Conservation (phyloP, 2,888 invertebrate genomes). For the Dichetophora obliterata region DNA sequence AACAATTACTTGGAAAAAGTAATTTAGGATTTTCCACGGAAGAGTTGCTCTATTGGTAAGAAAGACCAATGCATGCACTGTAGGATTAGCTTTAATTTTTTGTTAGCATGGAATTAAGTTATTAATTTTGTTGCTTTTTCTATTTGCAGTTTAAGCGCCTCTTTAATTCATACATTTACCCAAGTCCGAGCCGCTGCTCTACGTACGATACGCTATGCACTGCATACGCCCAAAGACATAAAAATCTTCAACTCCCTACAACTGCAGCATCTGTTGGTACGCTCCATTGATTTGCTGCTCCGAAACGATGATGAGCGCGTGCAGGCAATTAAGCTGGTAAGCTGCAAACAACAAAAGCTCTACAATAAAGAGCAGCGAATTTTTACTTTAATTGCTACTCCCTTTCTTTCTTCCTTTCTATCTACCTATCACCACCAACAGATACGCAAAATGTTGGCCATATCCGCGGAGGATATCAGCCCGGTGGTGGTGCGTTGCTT, state of each 20-base stretch:
- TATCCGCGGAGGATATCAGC: slow-evolving; percentile 79
- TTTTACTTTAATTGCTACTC: not conserved
- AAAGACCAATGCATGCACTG: slow-evolving; percentile 39
- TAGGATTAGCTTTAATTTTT: slow-evolving; percentile 22
- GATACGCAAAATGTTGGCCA: slow-evolving; percentile 74
- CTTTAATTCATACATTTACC: slow-evolving; percentile 87
- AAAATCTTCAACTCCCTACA: slow-evolving; percentile 84
- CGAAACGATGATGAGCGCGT: slow-evolving; percentile 93
- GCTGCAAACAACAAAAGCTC: not conserved
- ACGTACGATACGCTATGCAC: slow-evolving; percentile 86
- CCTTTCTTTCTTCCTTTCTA: not conserved
- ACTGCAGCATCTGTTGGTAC: slow-evolving; percentile 84
- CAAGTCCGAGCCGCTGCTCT: slow-evolving; percentile 91
- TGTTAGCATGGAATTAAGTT: slow-evolving; percentile 28
- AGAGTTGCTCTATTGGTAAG: slow-evolving; percentile 86
- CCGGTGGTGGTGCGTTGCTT: slow-evolving; percentile 83
- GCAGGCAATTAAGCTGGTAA: slow-evolving; percentile 88
- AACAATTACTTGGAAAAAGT: slow-evolving; percentile 48
- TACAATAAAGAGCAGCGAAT: not conserved
- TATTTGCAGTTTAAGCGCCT: slow-evolving; percentile 81
- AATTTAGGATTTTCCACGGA: slow-evolving; percentile 80
- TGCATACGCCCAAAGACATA: slow-evolving; percentile 83
- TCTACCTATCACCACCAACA: slow-evolving; percentile 39
- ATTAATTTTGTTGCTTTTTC: slow-evolving; percentile 16
- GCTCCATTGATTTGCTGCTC: slow-evolving; percentile 89